Evolutionary conservation across 2,113 vertebrate species (phyloP), one percentile per base, ranked within the genome.

Genomic region (Hyperopisus bebe): DNA sequence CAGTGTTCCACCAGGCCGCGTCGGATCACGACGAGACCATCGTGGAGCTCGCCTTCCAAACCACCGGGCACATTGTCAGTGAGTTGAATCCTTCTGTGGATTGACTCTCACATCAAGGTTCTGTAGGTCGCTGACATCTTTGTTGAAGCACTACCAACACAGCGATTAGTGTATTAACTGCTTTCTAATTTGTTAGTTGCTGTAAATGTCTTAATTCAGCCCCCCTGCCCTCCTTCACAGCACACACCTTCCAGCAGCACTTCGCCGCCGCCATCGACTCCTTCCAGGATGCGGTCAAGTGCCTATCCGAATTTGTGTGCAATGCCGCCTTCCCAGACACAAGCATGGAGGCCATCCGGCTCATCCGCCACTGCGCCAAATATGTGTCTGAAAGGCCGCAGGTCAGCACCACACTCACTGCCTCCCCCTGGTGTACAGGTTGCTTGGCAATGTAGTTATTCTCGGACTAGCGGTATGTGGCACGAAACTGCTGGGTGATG

Each of bases 201-300:
- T 50, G n/a, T 53, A n/a, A 89, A 35, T 13, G 50, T 89, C 9
- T 89, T 39, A 82, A 55, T 17, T 1, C 35, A 13, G 35, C 10
- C 58, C 31, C 51, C 0, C 47, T 66, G 2, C 19, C 77, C 42
- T 42, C 35, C 94, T 90, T 83, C 70, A 89, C 93, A 99, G 98
- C 97, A 90, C 97, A 96, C 92, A 98, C 98, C 80, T 99, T 99
- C 92, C 96, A 97, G 94, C 94, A 97, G 92, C 97, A 99, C 92
- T 99, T 99, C 92, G 97, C 97, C 6, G 98, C 98, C 58, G 98
- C 98, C 85, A 99, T 99, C 10, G 98, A 99, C 91, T 99, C 98
- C 1, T 99, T 99, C 92, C 98, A 99, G 93, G 98, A 99, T 24
- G 98, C 98, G 0, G 98, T 99, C 3, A 99, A 99, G 95, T 99